A percentile compares a stretch with the other conserved stretches of the same genome.
Evolutionary conservation across 2,888 invertebrate species (phyloP).

Genomic region (Gastracanthus pulcherrimus): DNA sequence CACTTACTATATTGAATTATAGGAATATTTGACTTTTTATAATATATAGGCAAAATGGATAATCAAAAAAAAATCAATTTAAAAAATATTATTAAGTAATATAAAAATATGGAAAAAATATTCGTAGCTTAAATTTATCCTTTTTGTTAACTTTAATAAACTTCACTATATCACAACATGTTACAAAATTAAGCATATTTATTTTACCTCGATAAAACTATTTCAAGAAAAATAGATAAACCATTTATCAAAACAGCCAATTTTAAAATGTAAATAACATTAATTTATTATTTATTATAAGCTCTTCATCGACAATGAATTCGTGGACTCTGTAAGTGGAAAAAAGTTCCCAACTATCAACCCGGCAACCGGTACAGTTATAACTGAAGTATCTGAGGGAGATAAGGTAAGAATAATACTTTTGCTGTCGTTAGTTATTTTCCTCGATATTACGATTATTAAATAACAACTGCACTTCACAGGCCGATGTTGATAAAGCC

Average conservation of each 20-base stretch:
- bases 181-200: too few species aligned
- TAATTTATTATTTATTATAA: slow-evolving; percentile 69
- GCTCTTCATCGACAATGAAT: slow-evolving; percentile 91
- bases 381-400: slow-evolving; percentile 89
- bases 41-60: too few species aligned
- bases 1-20: too few species aligned
- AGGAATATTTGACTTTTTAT: too few species aligned
- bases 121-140: too few species aligned
- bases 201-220: too few species aligned
- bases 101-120: too few species aligned
- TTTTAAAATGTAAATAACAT: neutral
- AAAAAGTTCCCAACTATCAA: slow-evolving; percentile 93
- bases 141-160: too few species aligned
- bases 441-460: neutral
- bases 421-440: neutral
- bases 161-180: too few species aligned
- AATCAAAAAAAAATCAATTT: too few species aligned
- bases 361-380: slow-evolving; percentile 88
- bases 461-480: slow-evolving; percentile 47
- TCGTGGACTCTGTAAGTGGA: slow-evolving; percentile 89
- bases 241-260: too few species aligned
- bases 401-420: slow-evolving; percentile 86
- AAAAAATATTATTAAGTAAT: too few species aligned
- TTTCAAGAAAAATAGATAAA: neutral
- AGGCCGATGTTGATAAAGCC: slow-evolving; percentile 90